These are phyloP conservation scores for Halocaridina rubra DNA, from an alignment of 2,888 invertebrate genomes.

Conservation along the genomic window DNA sequence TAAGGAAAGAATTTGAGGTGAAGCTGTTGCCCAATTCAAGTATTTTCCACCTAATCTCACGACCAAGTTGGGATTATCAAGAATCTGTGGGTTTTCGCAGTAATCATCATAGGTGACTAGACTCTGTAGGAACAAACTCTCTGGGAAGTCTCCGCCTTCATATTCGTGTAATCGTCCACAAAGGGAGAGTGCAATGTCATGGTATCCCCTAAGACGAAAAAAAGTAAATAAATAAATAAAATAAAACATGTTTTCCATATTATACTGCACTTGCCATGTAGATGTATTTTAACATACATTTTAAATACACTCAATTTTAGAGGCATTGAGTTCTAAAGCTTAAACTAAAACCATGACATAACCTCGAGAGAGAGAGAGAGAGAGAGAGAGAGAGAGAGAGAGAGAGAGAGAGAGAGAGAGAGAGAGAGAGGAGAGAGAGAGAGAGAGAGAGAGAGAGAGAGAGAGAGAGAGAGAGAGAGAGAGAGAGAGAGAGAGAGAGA, in stretches of 20 bases:
- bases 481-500: not conserved
- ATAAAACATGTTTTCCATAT: too few relatives aligned
- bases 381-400: too few relatives aligned
- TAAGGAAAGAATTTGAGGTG: constrained; percentile 88
- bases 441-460: too few relatives aligned
- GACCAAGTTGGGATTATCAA: constrained; percentile 84
- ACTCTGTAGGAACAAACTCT: constrained; percentile 76
- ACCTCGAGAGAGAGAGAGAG: too few relatives aligned
- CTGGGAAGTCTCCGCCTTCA: constrained; percentile 72
- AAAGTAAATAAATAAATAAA: not conserved
- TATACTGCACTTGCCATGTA: too few relatives aligned
- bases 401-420: too few relatives aligned
- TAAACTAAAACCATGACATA: too few relatives aligned
- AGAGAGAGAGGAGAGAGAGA: too few relatives aligned
- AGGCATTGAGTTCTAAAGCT: too few relatives aligned
- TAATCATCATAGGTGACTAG: constrained; percentile 75
- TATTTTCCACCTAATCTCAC: constrained; percentile 88
- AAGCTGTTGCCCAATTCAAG: constrained; percentile 91
- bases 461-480: not conserved
- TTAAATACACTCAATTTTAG: too few relatives aligned
- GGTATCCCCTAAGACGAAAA: constrained; percentile 64
- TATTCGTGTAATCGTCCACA: constrained; percentile 75
- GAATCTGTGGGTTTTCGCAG: constrained; percentile 77
- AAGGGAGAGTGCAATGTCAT: constrained; percentile 80
- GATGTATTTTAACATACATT: too few relatives aligned